phyloP scores from a whole-genome alignment of 2,888 invertebrate species.

The Scaptomyza polygonia region DNA sequence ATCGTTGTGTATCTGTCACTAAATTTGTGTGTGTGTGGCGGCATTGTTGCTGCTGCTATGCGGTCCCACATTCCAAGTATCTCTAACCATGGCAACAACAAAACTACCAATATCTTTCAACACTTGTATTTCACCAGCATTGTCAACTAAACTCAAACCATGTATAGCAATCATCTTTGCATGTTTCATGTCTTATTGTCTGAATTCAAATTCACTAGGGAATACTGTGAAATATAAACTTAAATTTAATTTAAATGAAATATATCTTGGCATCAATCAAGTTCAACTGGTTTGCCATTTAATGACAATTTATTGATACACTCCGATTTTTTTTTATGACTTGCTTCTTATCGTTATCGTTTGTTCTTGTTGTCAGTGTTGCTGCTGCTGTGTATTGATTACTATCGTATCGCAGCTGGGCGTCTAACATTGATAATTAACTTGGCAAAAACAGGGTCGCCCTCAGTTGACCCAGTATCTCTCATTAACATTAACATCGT shows the following conservation, averaged over 20 bases:
- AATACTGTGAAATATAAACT: too few relatives aligned
- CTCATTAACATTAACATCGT: constrained; percentile 5
- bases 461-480: not conserved
- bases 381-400: constrained; percentile 34
- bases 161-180: too few relatives aligned
- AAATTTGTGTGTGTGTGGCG: not conserved
- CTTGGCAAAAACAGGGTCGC: constrained; percentile 23
- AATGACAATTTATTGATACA: constrained; percentile 50
- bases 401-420: constrained; percentile 41
- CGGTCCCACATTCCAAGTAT: constrained; percentile 11
- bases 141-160: not conserved
- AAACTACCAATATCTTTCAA: not conserved
- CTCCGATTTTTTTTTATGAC: constrained; percentile 60
- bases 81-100: not conserved
- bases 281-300: constrained; percentile 51
- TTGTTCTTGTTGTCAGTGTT: constrained; percentile 11
- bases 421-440: constrained; percentile 48
- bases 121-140: constrained; percentile 4
- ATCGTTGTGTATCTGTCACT: constrained; percentile 23
- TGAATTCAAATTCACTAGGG: too few relatives aligned
- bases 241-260: too few relatives aligned
- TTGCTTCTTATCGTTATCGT: constrained; percentile 25
- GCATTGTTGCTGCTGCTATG: constrained; percentile 11
- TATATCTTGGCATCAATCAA: constrained; percentile 70
- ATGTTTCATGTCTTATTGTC: too few relatives aligned